Conservation (phyloP, 2,113 vertebrate species). For the Pterophyllum scalare region DNA sequence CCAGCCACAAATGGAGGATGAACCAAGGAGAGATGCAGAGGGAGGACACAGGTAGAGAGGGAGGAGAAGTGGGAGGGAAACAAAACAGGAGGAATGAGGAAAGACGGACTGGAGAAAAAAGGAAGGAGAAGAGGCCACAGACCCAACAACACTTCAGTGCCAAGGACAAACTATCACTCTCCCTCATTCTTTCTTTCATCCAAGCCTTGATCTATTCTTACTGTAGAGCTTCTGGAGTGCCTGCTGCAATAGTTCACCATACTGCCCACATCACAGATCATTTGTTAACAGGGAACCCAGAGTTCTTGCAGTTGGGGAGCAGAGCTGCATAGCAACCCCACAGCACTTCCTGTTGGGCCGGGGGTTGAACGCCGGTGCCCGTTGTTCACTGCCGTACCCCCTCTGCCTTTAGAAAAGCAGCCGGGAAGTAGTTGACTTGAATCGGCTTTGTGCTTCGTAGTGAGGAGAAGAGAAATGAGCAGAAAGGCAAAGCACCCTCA, state of each 20-base stretch:
- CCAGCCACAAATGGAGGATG: neutral
- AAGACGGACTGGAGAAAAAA: constrained; percentile 18
- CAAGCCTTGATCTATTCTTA: constrained; percentile 64
- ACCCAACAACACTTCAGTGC: constrained; percentile 49
- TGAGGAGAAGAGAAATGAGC: constrained; percentile 67
- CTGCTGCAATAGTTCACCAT: constrained; percentile 52
- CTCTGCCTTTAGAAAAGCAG: constrained; percentile 66
- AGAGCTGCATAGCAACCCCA: constrained; percentile 74
- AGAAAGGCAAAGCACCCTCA: constrained; percentile 57
- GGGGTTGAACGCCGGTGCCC: constrained; percentile 63
- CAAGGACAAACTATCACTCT: constrained; percentile 60
- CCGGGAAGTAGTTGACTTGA: constrained; percentile 67
- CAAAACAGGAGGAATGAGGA: constrained; percentile 1
- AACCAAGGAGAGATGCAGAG: neutral
- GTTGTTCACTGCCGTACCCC: constrained; percentile 62
- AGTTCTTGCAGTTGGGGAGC: constrained; percentile 66
- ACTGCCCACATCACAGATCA: constrained; percentile 55
- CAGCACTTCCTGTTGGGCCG: constrained; percentile 70
- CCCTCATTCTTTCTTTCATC: constrained; percentile 53
- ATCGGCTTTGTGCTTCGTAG: constrained; percentile 68
- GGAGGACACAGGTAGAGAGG: neutral
- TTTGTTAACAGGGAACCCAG: constrained; percentile 72
- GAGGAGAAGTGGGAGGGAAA: neutral
- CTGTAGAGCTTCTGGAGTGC: constrained; percentile 70
- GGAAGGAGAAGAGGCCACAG: constrained; percentile 38